Base-by-base conservation (phyloP, 2,888 invertebrate species). In the Folsomia manolachei region DNA sequence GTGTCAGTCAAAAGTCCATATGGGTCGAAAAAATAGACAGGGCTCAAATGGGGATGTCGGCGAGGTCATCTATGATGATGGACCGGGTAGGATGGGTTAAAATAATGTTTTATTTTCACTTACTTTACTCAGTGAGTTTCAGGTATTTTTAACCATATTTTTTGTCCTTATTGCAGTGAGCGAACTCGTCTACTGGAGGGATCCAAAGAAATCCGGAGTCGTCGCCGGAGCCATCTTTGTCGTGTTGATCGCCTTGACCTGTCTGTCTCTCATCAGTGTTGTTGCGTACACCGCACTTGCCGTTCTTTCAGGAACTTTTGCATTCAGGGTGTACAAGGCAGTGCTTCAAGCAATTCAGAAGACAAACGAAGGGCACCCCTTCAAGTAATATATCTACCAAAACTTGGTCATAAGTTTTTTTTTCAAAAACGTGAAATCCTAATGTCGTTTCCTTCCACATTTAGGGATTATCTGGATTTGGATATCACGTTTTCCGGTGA, bases 171-270 rank as follows among this genome's bases (percentile, higher is more conserved):
- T 89, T 89, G 9, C 88, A 94, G 94, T 94, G 89, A 92, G 94
- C 86, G 93, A 95, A 83, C 88, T 98, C 85, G 92, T 99, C 85
- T 97, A 98, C 88, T 99, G 98, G 98, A 91, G 97, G 81, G 93
- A 94, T 87, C 92, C 95, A 81, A 94, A 92, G 87, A 94, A 93
- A 86, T 94, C 95, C 79, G 98, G 95, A 81, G 90, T 91, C 82
- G 95, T 95, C 79, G 94, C 98, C 85, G 96, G 94, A 83, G 90
- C 91, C 81, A 91, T 93, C 81, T 88, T 98, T 83, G 89, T 91
- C 83, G 89, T 94, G 83, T 90, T 98, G 82, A 88, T 97, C 85
- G 94, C 97, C 82, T 90, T 99, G 85, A 93, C 95, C 83, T 93
- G 92, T 87, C 19, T 64, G 89, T 95, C 95, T 82, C 89, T 97